A percentile compares a stretch with the other conserved stretches of the same genome.
These are phyloP conservation scores for Cremastinae sp. DNA, from an alignment of 2,888 invertebrate species.

Conservation along the genomic window DNA sequence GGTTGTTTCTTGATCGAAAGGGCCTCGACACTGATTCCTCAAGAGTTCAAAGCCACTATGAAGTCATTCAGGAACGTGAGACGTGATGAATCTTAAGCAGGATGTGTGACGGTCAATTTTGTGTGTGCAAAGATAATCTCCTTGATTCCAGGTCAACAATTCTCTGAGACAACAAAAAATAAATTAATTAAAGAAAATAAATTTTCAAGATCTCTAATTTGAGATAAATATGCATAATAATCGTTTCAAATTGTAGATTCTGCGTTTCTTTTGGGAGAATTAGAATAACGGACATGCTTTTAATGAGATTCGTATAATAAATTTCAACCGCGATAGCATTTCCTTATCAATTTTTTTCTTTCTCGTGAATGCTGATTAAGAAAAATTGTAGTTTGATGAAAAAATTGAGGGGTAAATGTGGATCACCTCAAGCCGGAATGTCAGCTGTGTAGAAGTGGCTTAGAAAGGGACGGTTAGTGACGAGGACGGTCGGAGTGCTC, in stretches of 20 bases:
- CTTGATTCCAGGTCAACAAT: not conserved
- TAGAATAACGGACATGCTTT: no score
- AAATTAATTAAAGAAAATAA: not conserved
- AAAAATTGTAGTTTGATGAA: no score
- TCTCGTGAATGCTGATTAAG: no score
- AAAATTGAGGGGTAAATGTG: no score
- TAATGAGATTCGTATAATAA: no score
- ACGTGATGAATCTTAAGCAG: conserved; percentile 56
- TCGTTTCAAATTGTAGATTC: no score
- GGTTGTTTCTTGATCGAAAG: conserved; percentile 18
- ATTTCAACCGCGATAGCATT: no score
- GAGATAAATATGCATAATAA: no score
- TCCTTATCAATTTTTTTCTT: no score
- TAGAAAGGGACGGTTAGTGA: not conserved
- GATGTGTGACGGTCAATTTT: conserved; percentile 54
- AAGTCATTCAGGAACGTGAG: conserved; percentile 31
- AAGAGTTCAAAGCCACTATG: conserved; percentile 48
- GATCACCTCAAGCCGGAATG: no score
- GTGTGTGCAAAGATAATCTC: conserved; percentile 40
- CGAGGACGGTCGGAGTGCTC: not conserved
- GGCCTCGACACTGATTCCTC: conserved; percentile 40
- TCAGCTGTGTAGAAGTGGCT: not conserved
- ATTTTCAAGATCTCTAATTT: no score
- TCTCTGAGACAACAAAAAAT: not conserved
- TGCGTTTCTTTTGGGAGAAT: no score